phyloP scores from a whole-genome alignment of 2,888 invertebrate species.

The Drosophila multiciliata region DNA sequence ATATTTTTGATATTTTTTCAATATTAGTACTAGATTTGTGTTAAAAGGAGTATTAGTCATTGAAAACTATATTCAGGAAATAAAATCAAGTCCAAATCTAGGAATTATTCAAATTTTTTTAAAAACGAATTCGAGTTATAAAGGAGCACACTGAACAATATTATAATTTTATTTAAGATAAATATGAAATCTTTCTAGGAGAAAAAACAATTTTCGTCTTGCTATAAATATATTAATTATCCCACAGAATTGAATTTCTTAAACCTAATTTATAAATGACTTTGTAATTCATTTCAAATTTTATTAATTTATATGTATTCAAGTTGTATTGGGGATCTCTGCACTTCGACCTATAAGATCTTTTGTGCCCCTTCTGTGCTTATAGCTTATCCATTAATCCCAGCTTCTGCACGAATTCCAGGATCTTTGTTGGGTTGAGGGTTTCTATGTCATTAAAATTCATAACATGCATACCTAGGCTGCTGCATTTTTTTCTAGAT shows the following conservation, averaged over 20 bases:
- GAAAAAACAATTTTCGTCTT: background rate
- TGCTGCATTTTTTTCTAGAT: no score
- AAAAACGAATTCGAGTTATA: no score
- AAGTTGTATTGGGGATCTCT: no score
- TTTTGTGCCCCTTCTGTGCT: no score
- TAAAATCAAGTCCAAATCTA: background rate
- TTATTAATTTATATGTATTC: no score
- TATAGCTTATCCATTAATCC: no score
- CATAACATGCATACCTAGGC: no score
- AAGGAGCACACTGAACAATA: background rate
- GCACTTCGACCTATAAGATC: no score
- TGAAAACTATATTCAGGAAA: background rate
- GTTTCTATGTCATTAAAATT: no score
- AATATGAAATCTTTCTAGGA: background rate
- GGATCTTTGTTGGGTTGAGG: no score
- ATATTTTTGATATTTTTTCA: background rate
- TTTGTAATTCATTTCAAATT: no score
- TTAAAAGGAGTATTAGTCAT: background rate
- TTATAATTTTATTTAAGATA: background rate
- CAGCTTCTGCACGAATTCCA: no score
- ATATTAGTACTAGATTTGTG: background rate
- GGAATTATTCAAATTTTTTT: background rate
- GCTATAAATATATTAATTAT: background rate
- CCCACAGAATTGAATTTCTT: background rate
- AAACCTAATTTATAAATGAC: background rate